These are phyloP conservation scores for Synanthedon formicaeformis DNA, from an alignment of 2,888 invertebrate genomes.

Conservation along the genomic window DNA sequence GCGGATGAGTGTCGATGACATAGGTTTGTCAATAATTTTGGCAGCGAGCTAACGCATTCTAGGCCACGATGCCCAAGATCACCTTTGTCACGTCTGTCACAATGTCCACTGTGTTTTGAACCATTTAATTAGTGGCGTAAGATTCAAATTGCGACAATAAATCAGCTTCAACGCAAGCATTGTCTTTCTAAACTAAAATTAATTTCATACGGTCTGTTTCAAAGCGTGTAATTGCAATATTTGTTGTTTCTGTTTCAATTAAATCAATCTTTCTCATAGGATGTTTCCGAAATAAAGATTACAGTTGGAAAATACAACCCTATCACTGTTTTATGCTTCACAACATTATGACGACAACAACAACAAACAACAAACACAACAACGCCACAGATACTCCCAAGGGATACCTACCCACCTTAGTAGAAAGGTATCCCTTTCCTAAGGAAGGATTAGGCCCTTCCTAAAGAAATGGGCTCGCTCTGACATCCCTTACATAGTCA, in stretches of 20 bases:
- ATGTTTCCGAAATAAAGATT: neutral
- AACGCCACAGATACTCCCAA: no score
- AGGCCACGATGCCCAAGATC: constrained; percentile 49
- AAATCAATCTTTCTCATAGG: neutral
- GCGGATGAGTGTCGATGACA: constrained; percentile 41
- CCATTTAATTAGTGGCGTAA: neutral
- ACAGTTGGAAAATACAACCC: neutral
- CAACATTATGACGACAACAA: no score
- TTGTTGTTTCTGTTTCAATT: neutral
- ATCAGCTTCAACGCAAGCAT: neutral
- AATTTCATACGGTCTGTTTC: neutral
- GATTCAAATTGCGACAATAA: neutral
- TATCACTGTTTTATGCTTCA: neutral
- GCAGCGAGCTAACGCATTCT: constrained; percentile 56
- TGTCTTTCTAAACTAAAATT: neutral
- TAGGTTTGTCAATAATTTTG: constrained; percentile 62
- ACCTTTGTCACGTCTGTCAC: constrained; percentile 5
- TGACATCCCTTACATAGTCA: no score
- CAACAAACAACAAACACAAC: no score
- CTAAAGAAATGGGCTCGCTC: no score
- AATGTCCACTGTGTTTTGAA: neutral
- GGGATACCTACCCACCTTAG: no score
- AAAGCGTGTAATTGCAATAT: neutral
- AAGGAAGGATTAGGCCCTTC: no score
- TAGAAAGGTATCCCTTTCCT: no score